Conservation (phyloP, 2,888 invertebrate species). For the Ormyrus thymus region DNA sequence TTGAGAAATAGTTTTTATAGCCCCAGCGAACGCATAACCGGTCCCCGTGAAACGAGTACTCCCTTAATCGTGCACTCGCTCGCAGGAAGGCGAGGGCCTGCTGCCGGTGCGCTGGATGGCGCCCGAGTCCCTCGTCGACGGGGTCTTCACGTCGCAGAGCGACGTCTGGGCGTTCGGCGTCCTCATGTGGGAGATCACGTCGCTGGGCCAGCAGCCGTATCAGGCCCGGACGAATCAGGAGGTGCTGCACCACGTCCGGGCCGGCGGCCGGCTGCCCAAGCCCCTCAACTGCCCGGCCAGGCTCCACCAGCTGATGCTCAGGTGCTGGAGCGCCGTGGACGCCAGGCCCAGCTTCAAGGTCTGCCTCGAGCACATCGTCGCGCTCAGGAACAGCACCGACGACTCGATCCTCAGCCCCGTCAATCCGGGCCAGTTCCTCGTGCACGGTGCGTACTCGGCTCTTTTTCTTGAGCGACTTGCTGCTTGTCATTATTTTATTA, state of each 20-base stretch:
- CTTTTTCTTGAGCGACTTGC: too few relatives aligned
- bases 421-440: constrained; percentile 68
- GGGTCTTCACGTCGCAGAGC: constrained; percentile 96
- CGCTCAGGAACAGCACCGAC: constrained; percentile 67
- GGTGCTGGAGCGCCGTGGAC: constrained; percentile 92
- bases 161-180: constrained; percentile 98
- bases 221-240: constrained; percentile 94
- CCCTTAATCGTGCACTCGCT: too few relatives aligned
- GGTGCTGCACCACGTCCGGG: constrained; percentile 91
- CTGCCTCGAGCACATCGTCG: constrained; percentile 80
- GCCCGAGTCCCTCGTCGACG: constrained; percentile 96
- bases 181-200: constrained; percentile 97
- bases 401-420: constrained; percentile 69
- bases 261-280: constrained; percentile 89
- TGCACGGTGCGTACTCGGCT: constrained; percentile 13
- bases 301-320: constrained; percentile 88
- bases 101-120: constrained; percentile 99
- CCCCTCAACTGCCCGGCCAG: constrained; percentile 90
- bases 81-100: constrained; percentile 80
- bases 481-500: too few relatives aligned
- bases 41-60: too few relatives aligned
- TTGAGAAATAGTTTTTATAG: too few relatives aligned
- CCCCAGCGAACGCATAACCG: too few relatives aligned
- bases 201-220: constrained; percentile 97
- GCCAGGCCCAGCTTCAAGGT: constrained; percentile 91